These are phyloP conservation scores for Hypotaenidia okinawae DNA, from an alignment of 2,797 vertebrate genomes.

Conservation along the genomic window DNA sequence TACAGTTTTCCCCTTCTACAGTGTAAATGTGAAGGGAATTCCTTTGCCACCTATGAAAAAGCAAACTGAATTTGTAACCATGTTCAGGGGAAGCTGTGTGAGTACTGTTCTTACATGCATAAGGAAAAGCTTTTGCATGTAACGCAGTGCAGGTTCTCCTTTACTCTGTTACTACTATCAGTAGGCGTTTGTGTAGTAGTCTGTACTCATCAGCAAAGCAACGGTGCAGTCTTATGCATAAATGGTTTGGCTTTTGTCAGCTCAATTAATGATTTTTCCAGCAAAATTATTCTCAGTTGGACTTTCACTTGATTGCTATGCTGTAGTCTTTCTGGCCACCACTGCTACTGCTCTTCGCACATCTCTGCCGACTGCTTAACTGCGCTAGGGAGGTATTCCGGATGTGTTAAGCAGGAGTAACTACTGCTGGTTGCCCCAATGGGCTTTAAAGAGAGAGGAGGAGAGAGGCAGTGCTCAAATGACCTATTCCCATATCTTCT, in stretches of 20 bases:
- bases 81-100: not conserved
- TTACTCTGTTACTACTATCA: not conserved
- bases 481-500: not conserved
- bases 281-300: not conserved
- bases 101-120: not conserved
- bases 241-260: not conserved
- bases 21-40: not conserved
- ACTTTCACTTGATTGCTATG: not conserved
- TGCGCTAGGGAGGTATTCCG: not conserved
- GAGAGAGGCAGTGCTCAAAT: not conserved
- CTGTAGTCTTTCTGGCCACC: not conserved
- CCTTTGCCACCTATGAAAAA: not conserved
- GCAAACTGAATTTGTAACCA: not conserved
- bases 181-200: not conserved
- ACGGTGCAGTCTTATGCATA: not conserved
- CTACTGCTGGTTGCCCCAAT: not conserved
- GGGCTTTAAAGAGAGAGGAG: not conserved
- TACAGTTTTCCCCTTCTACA: not conserved
- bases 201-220: not conserved
- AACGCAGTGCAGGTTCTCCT: not conserved
- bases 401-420: not conserved
- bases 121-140: not conserved
- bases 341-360: rapidly evolving
- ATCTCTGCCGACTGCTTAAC: rapidly evolving
- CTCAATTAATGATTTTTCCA: not conserved